A percentile compares a stretch with the other conserved stretches of the same genome.
phyloP scores from a whole-genome alignment of 2,888 invertebrate species.

The Steinernema hermaphroditum region DNA sequence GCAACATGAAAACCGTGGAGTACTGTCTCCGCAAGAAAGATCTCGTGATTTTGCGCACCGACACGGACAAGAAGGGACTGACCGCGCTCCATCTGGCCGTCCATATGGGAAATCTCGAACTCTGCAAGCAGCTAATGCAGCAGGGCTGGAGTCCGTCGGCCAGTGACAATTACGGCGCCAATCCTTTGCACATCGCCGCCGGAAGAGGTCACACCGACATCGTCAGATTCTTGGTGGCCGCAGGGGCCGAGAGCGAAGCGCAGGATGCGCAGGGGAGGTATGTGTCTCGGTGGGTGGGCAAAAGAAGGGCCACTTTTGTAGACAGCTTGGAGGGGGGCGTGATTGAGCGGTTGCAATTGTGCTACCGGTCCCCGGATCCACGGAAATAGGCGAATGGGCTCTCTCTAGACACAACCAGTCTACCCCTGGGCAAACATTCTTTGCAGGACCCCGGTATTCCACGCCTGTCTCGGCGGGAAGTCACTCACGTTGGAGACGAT shows the following conservation, averaged over 20 bases:
- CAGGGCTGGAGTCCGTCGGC: conserved; percentile 52
- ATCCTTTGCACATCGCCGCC: conserved; percentile 58
- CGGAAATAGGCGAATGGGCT: no score
- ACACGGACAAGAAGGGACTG: conserved; percentile 41
- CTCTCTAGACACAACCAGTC: no score
- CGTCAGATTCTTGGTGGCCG: conserved; percentile 29
- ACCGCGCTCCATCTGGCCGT: conserved; percentile 61
- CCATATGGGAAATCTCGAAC: conserved; percentile 52
- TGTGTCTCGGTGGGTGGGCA: conserved; percentile 33
- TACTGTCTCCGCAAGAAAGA: conserved; percentile 38
- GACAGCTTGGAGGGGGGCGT: conserved; percentile 4
- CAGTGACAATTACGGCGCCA: conserved; percentile 48
- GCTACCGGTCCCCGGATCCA: no score
- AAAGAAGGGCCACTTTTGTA: conserved; percentile 19
- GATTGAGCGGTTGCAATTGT: no score
- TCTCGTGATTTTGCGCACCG: conserved; percentile 14
- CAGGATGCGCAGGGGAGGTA: conserved; percentile 30
- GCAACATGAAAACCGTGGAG: conserved; percentile 45
- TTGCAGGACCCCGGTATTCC: conserved; percentile 62
- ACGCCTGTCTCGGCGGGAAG: conserved; percentile 63
- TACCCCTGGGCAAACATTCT: no score
- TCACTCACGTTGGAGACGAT: conserved; percentile 57
- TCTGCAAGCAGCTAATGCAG: conserved; percentile 55
- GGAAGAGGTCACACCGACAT: conserved; percentile 58
- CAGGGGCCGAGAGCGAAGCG: conserved; percentile 29